Percentiles rank a stretch among this genome's conserved stretches.
Evolutionary conservation across 2,113 vertebrate species (phyloP).

Genomic region (Reinhardtius hippoglossoides): DNA sequence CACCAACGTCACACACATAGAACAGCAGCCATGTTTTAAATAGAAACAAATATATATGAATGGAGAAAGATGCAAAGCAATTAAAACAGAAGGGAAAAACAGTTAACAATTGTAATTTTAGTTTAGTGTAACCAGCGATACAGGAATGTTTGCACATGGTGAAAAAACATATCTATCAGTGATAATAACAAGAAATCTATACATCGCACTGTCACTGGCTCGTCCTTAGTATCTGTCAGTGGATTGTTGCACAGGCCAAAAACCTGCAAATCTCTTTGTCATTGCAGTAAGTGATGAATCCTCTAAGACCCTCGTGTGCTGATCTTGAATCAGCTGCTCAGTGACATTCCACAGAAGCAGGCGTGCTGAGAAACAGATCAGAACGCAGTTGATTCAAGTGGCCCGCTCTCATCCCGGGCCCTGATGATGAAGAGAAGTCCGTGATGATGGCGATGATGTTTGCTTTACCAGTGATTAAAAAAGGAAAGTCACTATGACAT

Average conservation of each 20-base stretch:
- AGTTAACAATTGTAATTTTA: background rate
- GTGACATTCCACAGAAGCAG: constrained; percentile 28
- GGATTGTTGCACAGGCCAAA: no score
- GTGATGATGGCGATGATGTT: background rate
- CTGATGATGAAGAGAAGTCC: background rate
- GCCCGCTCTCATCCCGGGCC: background rate
- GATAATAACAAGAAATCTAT: no score
- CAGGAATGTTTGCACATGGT: constrained; percentile 1
- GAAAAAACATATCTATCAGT: no score
- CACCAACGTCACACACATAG: no score
- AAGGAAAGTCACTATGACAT: background rate
- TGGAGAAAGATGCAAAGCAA: background rate
- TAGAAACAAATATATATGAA: no score
- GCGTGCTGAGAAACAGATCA: background rate
- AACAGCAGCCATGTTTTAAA: no score
- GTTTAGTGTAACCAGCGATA: no score
- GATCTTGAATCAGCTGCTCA: background rate
- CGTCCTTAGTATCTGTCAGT: background rate
- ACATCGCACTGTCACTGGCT: background rate
- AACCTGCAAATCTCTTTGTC: background rate
- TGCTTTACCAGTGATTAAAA: background rate
- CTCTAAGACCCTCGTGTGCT: background rate
- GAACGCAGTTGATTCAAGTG: background rate
- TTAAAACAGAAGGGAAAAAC: background rate
- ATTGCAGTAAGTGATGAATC: background rate